Evolutionary conservation across 2,888 invertebrate genomes (phyloP).

Genomic region (Elysia crispata): DNA sequence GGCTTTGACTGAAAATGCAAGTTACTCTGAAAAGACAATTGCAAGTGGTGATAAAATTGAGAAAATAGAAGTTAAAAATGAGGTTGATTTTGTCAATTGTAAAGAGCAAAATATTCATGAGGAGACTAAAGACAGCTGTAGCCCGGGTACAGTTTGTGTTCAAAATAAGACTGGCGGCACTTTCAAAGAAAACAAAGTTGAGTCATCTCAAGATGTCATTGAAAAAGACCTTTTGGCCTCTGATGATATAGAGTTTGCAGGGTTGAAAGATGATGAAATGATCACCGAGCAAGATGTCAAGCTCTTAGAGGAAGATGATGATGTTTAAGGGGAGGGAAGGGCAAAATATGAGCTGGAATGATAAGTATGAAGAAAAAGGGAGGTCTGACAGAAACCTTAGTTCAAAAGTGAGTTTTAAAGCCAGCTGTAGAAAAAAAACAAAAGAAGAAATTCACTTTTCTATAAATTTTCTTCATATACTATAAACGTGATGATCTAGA

Average conservation of each 20-base stretch:
- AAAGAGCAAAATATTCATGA: not conserved
- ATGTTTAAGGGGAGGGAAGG: not conserved
- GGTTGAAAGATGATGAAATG: not conserved
- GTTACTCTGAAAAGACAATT: not conserved
- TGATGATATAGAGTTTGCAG: not conserved
- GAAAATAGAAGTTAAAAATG: not conserved
- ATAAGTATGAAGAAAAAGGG: too few relatives aligned
- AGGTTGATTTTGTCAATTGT: too few relatives aligned
- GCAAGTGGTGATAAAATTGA: not conserved
- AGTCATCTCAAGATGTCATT: not conserved
- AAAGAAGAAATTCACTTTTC: too few relatives aligned
- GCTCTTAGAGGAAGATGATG: not conserved
- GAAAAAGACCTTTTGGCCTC: not conserved
- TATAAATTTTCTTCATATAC: too few relatives aligned
- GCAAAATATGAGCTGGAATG: too few relatives aligned
- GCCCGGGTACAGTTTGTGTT: not conserved
- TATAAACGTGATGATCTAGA: too few relatives aligned
- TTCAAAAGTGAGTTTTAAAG: too few relatives aligned
- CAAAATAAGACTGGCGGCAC: not conserved
- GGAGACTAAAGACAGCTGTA: not conserved
- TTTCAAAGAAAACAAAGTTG: not conserved
- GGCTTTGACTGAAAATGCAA: not conserved
- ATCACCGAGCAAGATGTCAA: not conserved
- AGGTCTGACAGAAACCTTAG: too few relatives aligned
- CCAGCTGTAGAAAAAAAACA: too few relatives aligned